A percentile compares a stretch with the other conserved stretches of the same genome.
Conservation (phyloP, 2,113 vertebrate genomes). For the Leucosticte australis region DNA sequence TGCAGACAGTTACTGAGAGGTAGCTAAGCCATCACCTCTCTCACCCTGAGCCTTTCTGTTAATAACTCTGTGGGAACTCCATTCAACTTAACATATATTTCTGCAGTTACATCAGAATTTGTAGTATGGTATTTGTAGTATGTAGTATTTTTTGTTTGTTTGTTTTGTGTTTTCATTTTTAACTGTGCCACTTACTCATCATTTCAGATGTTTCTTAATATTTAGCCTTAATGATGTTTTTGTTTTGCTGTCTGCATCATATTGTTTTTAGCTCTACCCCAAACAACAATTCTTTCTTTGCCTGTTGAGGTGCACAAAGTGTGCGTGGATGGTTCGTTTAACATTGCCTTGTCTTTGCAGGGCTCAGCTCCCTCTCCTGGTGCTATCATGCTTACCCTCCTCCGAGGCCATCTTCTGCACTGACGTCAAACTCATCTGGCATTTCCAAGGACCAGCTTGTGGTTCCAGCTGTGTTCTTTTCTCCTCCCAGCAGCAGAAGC, state of each 20-base stretch:
- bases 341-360: not conserved
- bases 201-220: not conserved
- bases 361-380: not conserved
- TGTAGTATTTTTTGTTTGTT: not conserved
- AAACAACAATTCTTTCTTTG: not conserved
- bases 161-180: not conserved
- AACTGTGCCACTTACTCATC: not conserved
- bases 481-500: not conserved
- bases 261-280: not conserved
- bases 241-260: not conserved
- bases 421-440: not conserved
- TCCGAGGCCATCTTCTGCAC: not conserved
- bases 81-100: not conserved
- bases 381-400: not conserved
- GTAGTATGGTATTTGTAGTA: not conserved
- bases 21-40: conserved; percentile 16
- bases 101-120: not conserved
- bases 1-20: not conserved
- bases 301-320: not conserved
- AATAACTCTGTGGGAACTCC: not conserved
- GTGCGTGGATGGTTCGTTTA: not conserved
- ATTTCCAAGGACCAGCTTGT: not conserved
- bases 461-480: not conserved
- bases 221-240: not conserved
- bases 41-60: not conserved